Base-by-base conservation (phyloP, 2,797 vertebrate genomes). In the Accipiter minullus region DNA sequence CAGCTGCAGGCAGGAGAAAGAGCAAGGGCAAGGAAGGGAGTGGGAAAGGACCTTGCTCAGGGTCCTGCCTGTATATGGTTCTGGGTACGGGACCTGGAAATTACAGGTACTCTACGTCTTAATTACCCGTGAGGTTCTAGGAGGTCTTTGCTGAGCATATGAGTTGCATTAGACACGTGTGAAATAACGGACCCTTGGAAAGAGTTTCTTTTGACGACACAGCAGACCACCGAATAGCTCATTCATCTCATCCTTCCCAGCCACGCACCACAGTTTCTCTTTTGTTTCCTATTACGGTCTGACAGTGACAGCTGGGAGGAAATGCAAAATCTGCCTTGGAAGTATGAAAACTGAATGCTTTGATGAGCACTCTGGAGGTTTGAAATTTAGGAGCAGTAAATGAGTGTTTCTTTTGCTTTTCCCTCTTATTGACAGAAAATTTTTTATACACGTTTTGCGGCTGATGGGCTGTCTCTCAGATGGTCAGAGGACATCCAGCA, bases 231-330 rank as follows among this genome's bases (percentile, higher is more conserved):
- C 1, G 11, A 74, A 69, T 23, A 89, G 80, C 86, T 93, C 80
- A 22, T 68, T 75, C 82, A 45, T 40, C 67, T 50, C 80, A 23
- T 36, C 77, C 80, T 56, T 42, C 64, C 63, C 90, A 63, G 69
- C 31, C 73, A 22, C 5, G 2, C 10, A 3, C 62, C 52, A 6
- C 3, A 0, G 40, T 79, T 23, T 23, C 52, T 75, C 64, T 47
- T 55, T 45, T 73, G 56, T 64, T 76, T 68, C 89, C 85, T 22
- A 1, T 58, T 21, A 19, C 1, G 3, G 66, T 16, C 59, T 88
- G 95, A 29, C 89, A 74, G 80, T 8, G 90, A 83, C 94, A 86
- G 89, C 90, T 63, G 82, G 58, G 62, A 83, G 88, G 82, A 92
- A 68, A 86, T 15, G 76, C 86, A 55, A 36, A 62, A 16, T 72